Evolutionary conservation across 2,888 invertebrate species (phyloP).

Genomic region (Tineola bisselliella): DNA sequence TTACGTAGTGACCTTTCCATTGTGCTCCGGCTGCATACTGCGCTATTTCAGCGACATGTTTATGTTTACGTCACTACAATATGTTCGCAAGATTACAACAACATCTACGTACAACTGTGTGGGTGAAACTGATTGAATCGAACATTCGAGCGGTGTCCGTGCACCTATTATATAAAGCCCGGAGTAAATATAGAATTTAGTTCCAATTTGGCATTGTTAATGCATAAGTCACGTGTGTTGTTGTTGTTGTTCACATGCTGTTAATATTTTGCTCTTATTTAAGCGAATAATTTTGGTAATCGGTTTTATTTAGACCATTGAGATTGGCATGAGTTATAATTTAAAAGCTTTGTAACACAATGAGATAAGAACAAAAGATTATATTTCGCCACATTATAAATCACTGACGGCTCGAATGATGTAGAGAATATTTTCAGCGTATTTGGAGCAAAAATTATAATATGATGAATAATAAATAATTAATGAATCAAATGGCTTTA

Average conservation of each 20-base stretch:
- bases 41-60: neutral
- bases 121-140: neutral
- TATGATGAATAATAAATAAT: neutral
- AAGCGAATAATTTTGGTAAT: too few species aligned
- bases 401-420: neutral
- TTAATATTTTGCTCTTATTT: too few species aligned
- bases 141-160: neutral
- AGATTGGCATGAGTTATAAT: neutral
- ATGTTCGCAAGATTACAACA: neutral
- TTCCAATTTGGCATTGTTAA: too few species aligned
- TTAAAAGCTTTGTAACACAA: neutral
- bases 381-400: neutral
- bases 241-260: too few species aligned
- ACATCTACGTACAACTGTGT: neutral
- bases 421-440: neutral
- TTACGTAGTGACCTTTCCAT: neutral
- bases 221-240: too few species aligned
- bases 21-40: slow-evolving; percentile 1
- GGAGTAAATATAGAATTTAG: neutral
- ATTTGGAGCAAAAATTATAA: neutral
- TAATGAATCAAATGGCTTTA: neutral
- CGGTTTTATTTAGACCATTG: too few species aligned
- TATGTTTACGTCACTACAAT: neutral
- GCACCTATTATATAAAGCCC: neutral
- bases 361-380: neutral